phyloP scores from a whole-genome alignment of 2,797 vertebrate genomes.

The Sebastes steindachneri region DNA sequence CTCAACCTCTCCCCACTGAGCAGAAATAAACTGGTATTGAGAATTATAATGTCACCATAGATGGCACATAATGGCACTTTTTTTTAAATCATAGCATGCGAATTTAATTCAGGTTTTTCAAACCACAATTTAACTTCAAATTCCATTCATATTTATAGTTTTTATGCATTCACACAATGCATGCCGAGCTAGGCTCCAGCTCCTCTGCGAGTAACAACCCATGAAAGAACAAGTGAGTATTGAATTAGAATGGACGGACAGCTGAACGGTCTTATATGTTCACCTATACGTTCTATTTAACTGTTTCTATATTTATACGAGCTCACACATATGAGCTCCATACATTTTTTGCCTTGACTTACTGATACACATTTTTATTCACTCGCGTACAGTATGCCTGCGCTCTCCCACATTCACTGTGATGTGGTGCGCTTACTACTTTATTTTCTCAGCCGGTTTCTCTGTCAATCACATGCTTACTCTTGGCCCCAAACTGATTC shows the following conservation, averaged over 20 bases:
- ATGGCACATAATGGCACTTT: background rate
- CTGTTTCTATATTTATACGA: background rate
- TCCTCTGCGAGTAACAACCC: background rate
- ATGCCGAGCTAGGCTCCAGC: background rate
- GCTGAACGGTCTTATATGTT: background rate
- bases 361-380: constrained; percentile 3
- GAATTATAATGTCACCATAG: background rate
- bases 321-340: background rate
- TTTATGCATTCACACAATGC: background rate
- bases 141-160: background rate
- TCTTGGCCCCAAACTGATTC: constrained; percentile 37
- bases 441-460: constrained; percentile 18
- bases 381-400: background rate
- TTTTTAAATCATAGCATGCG: background rate
- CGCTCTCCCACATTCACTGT: background rate
- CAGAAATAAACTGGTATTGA: background rate
- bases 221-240: background rate
- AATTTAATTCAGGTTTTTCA: background rate
- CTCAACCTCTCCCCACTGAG: background rate
- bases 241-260: background rate
- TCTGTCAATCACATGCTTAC: constrained; percentile 36
- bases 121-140: background rate
- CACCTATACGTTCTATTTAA: background rate
- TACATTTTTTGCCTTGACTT: background rate
- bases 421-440: background rate